Evolutionary conservation across 1,140 invertebrate genomes (phyloP).

Genomic region (Luehdorfia chinensis): DNA sequence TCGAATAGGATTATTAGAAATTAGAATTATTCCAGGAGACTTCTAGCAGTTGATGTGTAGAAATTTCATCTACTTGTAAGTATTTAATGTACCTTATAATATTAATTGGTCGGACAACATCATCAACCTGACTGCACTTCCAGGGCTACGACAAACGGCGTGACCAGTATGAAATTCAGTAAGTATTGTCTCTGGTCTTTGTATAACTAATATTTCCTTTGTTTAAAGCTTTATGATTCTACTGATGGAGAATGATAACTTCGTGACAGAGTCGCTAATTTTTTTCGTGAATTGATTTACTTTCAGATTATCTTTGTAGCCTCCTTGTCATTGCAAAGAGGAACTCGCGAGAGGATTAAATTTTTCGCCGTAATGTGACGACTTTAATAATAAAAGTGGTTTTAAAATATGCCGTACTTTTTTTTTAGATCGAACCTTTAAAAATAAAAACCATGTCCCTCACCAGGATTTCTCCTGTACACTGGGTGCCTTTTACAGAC

Average conservation of each 20-base stretch:
- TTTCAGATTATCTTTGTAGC: constrained; percentile 4
- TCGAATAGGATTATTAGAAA: too few relatives aligned
- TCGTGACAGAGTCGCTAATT: background rate
- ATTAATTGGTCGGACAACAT: too few relatives aligned
- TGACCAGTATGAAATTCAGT: background rate
- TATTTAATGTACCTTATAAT: constrained; percentile 10
- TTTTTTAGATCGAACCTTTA: too few relatives aligned
- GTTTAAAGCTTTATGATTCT: constrained; percentile 1
- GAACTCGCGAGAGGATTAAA: background rate
- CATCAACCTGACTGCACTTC: too few relatives aligned
- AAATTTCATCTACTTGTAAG: constrained; percentile 5
- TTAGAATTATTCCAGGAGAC: background rate
- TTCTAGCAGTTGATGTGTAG: background rate
- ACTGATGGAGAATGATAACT: background rate
- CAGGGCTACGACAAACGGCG: too few relatives aligned
- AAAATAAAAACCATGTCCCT: too few relatives aligned
- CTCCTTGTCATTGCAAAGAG: background rate
- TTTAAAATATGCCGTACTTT: too few relatives aligned
- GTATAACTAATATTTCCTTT: background rate
- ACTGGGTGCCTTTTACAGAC: too few relatives aligned
- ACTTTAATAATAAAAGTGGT: constrained; percentile 7
- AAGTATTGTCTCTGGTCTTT: constrained; percentile 1
- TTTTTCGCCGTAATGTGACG: constrained; percentile 6
- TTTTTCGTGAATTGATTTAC: constrained; percentile 9
- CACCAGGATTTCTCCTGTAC: too few relatives aligned